A percentile compares a stretch with the other conserved stretches of the same genome.
phyloP scores from a whole-genome alignment of 2,113 vertebrate species.

The Ageneiosus marmoratus region DNA sequence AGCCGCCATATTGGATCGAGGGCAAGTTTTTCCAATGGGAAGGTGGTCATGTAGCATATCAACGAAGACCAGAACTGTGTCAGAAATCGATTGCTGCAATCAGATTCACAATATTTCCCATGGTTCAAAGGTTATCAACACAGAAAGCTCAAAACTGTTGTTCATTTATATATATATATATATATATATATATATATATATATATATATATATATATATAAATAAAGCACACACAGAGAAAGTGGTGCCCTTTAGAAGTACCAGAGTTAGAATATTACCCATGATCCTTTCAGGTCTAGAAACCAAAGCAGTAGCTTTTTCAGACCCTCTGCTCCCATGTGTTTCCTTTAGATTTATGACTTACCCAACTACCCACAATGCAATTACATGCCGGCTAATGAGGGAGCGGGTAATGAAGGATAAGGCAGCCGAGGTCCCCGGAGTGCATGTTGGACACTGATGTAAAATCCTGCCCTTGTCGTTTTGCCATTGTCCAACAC shows the following conservation, averaged over 20 bases:
- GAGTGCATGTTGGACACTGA: conserved; percentile 38
- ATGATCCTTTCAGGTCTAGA: not conserved
- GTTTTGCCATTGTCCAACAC: conserved; percentile 19
- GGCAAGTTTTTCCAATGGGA: too few relatives aligned
- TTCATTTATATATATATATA: too few relatives aligned
- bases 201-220: not conserved
- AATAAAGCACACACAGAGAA: not conserved
- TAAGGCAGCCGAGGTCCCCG: conserved; percentile 24
- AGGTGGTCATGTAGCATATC: too few relatives aligned
- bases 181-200: not conserved
- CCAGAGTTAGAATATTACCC: not conserved
- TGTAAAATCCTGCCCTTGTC: conserved; percentile 42
- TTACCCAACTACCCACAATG: conserved; percentile 48
- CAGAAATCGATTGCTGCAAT: too few relatives aligned
- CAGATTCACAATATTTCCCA: too few relatives aligned
- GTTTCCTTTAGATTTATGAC: conserved; percentile 37
- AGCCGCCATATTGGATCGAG: too few relatives aligned
- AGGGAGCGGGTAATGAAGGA: conserved; percentile 50
- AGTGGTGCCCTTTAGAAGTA: not conserved
- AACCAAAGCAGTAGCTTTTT: too few relatives aligned
- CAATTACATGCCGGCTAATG: conserved; percentile 51
- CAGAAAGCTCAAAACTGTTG: too few relatives aligned
- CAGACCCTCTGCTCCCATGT: not conserved
- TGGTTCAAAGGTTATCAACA: too few relatives aligned
- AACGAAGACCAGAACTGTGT: too few relatives aligned